Evolutionary conservation across 2,888 invertebrate genomes (phyloP), one percentile per base, ranked within the genome.

Genomic region (Drosophila algonquin): DNA sequence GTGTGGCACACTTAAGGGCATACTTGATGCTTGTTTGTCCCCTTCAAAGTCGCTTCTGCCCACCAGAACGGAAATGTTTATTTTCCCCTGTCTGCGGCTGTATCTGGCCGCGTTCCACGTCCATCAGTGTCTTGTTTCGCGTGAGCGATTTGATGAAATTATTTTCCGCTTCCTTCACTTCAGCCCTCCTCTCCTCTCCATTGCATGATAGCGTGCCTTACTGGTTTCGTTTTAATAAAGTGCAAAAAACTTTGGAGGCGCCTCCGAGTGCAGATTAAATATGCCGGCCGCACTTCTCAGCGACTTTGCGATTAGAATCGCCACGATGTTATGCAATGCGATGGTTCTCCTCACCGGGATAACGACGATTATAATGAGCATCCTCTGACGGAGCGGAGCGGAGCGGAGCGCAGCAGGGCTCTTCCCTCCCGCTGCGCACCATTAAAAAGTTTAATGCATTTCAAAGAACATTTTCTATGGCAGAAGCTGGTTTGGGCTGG

Each of bases 201-300:
- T 67, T 54, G 50, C 44, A 4, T 4, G 12, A 4, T 12, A 14
- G 35, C n/a, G n/a, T 40, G 40, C n/a, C 14, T n/a, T 40, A 14
- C 14, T n/a, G 7, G 62, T 48, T 72, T 45, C 73, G 50, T 73
- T 72, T 64, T 73, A 73, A 64, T 64, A 72, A 78, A 87, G 87
- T 81, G 81, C 79, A 75, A 72, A 65, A 40, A 75, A 72, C 69
- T 77, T 77, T 65, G 48, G 40, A 75, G 74, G 68, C 73, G 61
- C 53, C 50, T 46, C 58, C 53, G 73, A 88, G 87, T 87, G 79
- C 77, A 88, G 85, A 88, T 88, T 84, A 89, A 88, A 89, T 87
- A 88, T 87, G 84, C 77, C 75, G 77, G 73, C 70, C 56, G 64
- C 57, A 64, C 70, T 64, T 69, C 65, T 44, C 44, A 71, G 62